Evolutionary conservation across 2,113 vertebrate genomes (phyloP).

Genomic region (Calyptomena viridis): DNA sequence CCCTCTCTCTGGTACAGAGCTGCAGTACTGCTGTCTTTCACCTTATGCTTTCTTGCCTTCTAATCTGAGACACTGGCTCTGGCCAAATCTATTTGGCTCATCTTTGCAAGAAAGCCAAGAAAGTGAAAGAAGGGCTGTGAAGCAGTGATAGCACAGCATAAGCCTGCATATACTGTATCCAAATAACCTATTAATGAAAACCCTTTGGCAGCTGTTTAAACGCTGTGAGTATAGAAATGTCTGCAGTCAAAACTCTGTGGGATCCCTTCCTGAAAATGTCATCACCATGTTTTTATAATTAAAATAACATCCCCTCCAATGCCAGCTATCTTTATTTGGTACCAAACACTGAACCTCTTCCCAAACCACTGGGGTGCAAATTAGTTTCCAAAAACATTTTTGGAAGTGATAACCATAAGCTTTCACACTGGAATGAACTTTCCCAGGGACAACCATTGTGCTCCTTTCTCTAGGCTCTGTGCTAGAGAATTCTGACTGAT

Average conservation of each 20-base stretch:
- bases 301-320: constrained; percentile 48
- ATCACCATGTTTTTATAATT: constrained; percentile 39
- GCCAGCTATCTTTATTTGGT: constrained; percentile 46
- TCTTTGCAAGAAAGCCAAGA: neutral
- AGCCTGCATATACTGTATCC: constrained; percentile 4
- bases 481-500: neutral
- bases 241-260: constrained; percentile 40
- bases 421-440: constrained; percentile 7
- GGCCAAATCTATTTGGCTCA: neutral
- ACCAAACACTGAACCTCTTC: constrained; percentile 49
- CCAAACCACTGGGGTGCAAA: constrained; percentile 51
- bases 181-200: constrained; percentile 47
- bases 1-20: neutral
- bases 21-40: neutral
- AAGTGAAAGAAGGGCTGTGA: constrained; percentile 23
- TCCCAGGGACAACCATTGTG: neutral
- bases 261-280: constrained; percentile 52
- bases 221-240: constrained; percentile 26
- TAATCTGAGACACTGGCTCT: neutral
- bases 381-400: constrained; percentile 35
- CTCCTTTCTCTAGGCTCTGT: neutral
- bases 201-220: constrained; percentile 53
- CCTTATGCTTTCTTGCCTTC: neutral
- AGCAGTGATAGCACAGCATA: constrained; percentile 1
- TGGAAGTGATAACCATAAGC: neutral